These are phyloP conservation scores for Erebia ligea DNA, from an alignment of 2,888 invertebrate genomes.

Conservation along the genomic window DNA sequence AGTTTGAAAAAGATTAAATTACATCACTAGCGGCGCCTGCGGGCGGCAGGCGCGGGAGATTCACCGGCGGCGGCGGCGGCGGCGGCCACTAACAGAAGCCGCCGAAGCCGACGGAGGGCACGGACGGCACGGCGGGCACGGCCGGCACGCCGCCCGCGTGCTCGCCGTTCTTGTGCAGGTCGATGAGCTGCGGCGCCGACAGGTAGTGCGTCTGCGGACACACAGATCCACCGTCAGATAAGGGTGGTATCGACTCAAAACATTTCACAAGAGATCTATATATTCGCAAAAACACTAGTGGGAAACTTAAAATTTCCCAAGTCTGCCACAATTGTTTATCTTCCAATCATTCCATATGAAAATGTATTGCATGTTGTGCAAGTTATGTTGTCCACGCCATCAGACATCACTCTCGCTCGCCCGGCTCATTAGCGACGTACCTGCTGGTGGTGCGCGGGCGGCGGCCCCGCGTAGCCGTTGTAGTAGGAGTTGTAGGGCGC, in stretches of 20 bases:
- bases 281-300: too few species aligned
- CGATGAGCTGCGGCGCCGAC: slow-evolving; percentile 71
- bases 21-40: slow-evolving; percentile 59
- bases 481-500: slow-evolving; percentile 77
- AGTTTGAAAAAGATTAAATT: slow-evolving; percentile 67
- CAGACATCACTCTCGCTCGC: not conserved
- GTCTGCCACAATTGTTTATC: not conserved
- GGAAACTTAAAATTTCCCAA: too few species aligned
- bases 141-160: slow-evolving; percentile 57
- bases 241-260: not conserved
- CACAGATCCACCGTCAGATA: not conserved
- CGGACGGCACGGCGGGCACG: slow-evolving; percentile 70
- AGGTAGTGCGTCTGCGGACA: slow-evolving; percentile 63
- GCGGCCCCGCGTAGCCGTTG: slow-evolving; percentile 75
- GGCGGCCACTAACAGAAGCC: slow-evolving; percentile 72
- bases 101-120: slow-evolving; percentile 78
- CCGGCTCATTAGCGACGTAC: slow-evolving; percentile 45
- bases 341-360: not conserved
- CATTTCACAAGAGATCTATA: not conserved
- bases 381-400: not conserved
- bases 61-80: slow-evolving; percentile 22
- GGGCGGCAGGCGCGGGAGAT: slow-evolving; percentile 29
- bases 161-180: slow-evolving; percentile 75
- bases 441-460: slow-evolving; percentile 77
- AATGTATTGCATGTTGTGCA: not conserved